These are phyloP conservation scores for Chloebia gouldiae DNA, from an alignment of 2,113 vertebrate species.

Conservation along the genomic window DNA sequence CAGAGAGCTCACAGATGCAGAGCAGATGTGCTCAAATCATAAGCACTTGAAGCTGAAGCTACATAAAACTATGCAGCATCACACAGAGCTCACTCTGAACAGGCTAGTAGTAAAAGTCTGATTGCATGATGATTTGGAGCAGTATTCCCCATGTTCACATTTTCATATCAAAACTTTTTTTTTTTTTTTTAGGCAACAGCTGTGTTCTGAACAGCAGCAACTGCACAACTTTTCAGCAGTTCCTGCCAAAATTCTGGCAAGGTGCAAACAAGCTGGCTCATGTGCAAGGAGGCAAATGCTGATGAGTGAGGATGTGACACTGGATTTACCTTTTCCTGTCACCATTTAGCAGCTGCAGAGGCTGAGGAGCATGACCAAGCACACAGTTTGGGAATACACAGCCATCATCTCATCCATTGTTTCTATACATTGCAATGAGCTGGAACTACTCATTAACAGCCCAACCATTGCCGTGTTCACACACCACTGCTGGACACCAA, in stretches of 20 bases:
- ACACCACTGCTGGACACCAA: neutral
- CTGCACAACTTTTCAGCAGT: neutral
- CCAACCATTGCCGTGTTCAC: neutral
- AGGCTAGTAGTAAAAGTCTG: neutral
- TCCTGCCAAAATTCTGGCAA: neutral
- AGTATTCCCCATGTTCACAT: neutral
- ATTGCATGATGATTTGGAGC: neutral
- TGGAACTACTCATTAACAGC: neutral
- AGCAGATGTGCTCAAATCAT: neutral
- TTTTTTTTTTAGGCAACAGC: neutral
- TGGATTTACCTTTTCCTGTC: neutral
- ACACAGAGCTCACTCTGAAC: neutral
- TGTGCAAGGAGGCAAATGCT: neutral
- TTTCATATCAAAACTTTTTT: neutral
- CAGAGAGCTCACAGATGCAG: neutral
- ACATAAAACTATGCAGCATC: neutral
- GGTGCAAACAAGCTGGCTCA: neutral
- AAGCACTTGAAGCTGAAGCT: neutral
- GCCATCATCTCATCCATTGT: neutral
- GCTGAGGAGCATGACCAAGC: neutral
- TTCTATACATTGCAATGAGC: neutral
- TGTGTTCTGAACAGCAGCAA: neutral
- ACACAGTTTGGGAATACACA: neutral
- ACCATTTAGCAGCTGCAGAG: neutral
- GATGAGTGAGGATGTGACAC: neutral